phyloP scores from a whole-genome alignment of 2,113 vertebrate species.

The Sarotherodon lohbergeri region DNA sequence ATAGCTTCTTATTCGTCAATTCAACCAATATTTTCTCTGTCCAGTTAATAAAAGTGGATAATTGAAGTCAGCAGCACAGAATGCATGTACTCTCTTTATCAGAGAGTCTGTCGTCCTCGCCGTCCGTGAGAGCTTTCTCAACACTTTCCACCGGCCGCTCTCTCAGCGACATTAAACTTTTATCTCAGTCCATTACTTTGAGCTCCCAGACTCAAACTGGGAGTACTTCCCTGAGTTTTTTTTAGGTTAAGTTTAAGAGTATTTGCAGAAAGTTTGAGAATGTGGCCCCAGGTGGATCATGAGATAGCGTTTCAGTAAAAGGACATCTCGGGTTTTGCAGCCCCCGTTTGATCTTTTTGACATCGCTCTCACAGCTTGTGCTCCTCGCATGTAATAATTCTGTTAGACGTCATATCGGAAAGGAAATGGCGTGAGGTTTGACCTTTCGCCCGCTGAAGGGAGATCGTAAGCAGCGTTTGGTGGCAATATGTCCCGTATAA shows the following conservation, averaged over 20 bases:
- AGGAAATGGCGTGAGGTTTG: accelerated
- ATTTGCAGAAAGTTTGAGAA: background rate
- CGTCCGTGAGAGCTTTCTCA: background rate
- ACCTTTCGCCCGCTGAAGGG: background rate
- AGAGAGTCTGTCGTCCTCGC: background rate
- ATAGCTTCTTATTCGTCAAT: background rate
- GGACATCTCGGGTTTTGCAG: background rate
- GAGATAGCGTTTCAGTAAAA: background rate
- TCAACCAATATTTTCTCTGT: background rate
- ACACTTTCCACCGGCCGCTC: background rate
- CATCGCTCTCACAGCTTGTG: background rate
- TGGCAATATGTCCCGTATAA: background rate
- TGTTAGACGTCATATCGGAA: accelerated
- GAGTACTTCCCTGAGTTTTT: background rate
- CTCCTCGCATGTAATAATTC: background rate
- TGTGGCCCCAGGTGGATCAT: background rate
- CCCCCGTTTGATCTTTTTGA: background rate
- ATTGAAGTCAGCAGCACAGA: background rate
- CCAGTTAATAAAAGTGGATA: background rate
- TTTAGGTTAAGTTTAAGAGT: background rate
- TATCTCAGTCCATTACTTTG: background rate
- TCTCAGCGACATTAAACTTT: background rate
- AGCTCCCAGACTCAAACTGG: background rate
- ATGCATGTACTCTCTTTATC: background rate
- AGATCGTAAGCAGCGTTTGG: background rate